Conservation (phyloP, 2,888 invertebrate genomes). For the Chironomus tentans region DNA sequence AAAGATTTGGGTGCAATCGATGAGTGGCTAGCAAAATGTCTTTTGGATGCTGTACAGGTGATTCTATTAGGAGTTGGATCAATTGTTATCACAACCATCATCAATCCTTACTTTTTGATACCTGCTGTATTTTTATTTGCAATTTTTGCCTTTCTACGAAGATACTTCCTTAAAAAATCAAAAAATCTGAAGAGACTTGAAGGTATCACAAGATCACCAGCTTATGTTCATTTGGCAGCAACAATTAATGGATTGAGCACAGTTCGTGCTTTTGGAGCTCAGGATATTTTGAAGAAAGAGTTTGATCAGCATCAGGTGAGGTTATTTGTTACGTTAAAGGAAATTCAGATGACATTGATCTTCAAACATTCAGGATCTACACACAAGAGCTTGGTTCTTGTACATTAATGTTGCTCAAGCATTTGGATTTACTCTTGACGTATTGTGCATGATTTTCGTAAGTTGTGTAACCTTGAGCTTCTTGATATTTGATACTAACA, state of each 20-base stretch:
- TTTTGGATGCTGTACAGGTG: constrained; percentile 55
- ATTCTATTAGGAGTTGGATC: constrained; percentile 46
- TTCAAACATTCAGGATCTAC: constrained; percentile 48
- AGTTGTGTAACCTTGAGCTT: constrained; percentile 56
- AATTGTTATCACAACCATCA: constrained; percentile 52
- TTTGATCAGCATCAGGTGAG: constrained; percentile 51
- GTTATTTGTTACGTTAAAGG: too few relatives aligned
- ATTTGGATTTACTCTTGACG: constrained; percentile 57
- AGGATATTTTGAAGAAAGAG: constrained; percentile 51
- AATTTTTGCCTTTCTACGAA: constrained; percentile 51
- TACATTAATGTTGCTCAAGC: constrained; percentile 53
- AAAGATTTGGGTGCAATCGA: constrained; percentile 79
- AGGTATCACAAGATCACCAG: constrained; percentile 63
- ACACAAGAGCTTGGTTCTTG: constrained; percentile 58
- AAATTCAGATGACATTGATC: too few relatives aligned
- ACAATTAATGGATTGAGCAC: constrained; percentile 66
- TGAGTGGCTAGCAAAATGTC: constrained; percentile 60
- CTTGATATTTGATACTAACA: constrained; percentile 30
- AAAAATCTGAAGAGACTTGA: constrained; percentile 58
- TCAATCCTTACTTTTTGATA: constrained; percentile 51
- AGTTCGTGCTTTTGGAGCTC: constrained; percentile 61
- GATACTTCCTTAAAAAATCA: constrained; percentile 57
- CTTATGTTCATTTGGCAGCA: constrained; percentile 69
- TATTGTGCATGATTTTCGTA: constrained; percentile 54
- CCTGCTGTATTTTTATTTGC: constrained; percentile 49